phyloP scores from a whole-genome alignment of 2,797 vertebrate genomes.

The Scomberomorus guttatus region DNA sequence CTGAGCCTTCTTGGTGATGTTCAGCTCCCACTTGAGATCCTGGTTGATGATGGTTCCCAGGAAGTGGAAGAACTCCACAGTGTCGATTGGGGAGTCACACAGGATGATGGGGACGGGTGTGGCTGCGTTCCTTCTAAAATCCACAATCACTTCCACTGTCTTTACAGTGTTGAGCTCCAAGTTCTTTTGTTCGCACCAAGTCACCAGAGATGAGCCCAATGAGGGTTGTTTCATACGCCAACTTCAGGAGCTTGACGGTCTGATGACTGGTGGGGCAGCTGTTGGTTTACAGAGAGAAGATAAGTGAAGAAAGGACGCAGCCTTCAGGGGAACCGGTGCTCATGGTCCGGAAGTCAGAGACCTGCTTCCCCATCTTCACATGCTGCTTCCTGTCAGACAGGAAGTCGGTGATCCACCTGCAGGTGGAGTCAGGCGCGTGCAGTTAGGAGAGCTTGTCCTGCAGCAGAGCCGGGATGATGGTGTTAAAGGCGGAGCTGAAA shows the following conservation, averaged over 20 bases:
- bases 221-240: background rate
- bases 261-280: background rate
- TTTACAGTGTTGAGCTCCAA: background rate
- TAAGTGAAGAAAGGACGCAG: background rate
- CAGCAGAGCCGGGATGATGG: too few relatives aligned
- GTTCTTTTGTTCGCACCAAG: background rate
- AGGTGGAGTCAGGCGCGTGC: background rate
- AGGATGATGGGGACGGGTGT: too few relatives aligned
- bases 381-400: too few relatives aligned
- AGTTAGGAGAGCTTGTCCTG: background rate
- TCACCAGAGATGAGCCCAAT: background rate
- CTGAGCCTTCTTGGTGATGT: too few relatives aligned
- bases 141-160: background rate
- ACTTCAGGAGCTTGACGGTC: background rate
- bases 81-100: conserved; percentile 1
- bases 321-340: background rate
- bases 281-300: background rate
- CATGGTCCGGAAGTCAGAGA: background rate
- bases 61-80: conserved; percentile 33
- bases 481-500: too few relatives aligned
- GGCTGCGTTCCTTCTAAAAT: background rate
- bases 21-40: too few relatives aligned
- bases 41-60: conserved; percentile 3
- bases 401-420: too few relatives aligned
- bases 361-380: too few relatives aligned